A percentile compares a stretch with the other conserved stretches of the same genome.
Evolutionary conservation across 2,113 vertebrate species (phyloP).

Genomic region (Cariama cristata): DNA sequence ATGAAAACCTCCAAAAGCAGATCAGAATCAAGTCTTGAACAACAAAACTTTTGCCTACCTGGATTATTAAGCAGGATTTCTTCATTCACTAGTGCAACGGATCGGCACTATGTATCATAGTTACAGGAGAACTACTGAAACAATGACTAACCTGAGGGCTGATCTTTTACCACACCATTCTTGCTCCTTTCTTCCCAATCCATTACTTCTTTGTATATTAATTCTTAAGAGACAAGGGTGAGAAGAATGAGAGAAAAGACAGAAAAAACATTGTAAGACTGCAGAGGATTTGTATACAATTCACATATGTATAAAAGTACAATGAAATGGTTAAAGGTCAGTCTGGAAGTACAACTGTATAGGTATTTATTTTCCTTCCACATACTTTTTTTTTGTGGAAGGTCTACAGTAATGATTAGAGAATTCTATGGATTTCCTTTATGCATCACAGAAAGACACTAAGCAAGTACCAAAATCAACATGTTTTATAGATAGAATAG

Average conservation of each 20-base stretch:
- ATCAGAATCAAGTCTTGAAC: not conserved
- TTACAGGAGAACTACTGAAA: constrained; percentile 31
- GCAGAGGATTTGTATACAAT: not conserved
- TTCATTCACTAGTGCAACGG: not conserved
- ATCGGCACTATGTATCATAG: not conserved
- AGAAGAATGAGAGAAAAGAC: not conserved
- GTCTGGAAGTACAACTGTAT: not conserved
- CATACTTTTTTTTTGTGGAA: not conserved
- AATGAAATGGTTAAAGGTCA: not conserved
- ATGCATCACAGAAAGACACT: not conserved
- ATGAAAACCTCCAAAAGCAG: not conserved
- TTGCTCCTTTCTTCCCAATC: constrained; percentile 98
- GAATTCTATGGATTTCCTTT: not conserved
- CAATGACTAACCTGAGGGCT: constrained; percentile 89
- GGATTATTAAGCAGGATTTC: not conserved
- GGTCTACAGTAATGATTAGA: not conserved
- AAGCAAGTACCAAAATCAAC: not conserved
- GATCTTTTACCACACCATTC: constrained; percentile 95
- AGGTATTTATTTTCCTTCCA: not conserved
- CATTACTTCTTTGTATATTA: constrained; percentile 98
- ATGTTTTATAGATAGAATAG: not conserved
- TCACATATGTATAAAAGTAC: not conserved
- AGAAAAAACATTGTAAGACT: not conserved
- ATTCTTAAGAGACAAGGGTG: constrained; percentile 73
- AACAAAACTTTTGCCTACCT: not conserved